Evolutionary conservation across 2,888 invertebrate species (phyloP).

Genomic region (Clostera curtula): DNA sequence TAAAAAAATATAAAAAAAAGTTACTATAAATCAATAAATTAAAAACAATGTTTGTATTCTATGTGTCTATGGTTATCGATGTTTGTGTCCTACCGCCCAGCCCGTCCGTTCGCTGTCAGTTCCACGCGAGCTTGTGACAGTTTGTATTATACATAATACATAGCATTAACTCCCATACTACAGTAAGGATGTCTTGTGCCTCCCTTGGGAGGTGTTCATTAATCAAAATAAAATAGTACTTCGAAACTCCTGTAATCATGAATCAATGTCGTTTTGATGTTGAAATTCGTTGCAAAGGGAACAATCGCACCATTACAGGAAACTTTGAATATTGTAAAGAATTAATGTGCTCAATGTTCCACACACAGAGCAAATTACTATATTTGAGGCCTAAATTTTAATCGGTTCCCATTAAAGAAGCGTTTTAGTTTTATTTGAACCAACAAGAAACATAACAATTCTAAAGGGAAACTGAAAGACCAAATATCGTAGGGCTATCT

Average conservation of each 20-base stretch:
- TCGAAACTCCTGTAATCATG: constrained; percentile 64
- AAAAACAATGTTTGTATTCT: constrained; percentile 29
- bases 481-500: too few relatives aligned
- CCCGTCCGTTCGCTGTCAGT: constrained; percentile 30
- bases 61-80: constrained; percentile 28
- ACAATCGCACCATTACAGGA: too few relatives aligned
- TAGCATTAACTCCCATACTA: constrained; percentile 53
- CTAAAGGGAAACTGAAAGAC: too few relatives aligned
- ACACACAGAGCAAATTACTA: too few relatives aligned
- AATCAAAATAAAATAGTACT: constrained; percentile 67
- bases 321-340: too few relatives aligned
- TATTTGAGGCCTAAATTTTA: too few relatives aligned
- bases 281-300: constrained; percentile 67
- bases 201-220: constrained; percentile 56
- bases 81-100: constrained; percentile 28
- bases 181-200: constrained; percentile 46
- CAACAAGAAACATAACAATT: too few relatives aligned
- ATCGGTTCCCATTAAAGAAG: too few relatives aligned
- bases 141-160: constrained; percentile 36
- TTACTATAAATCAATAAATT: constrained; percentile 21
- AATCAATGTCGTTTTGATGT: constrained; percentile 59
- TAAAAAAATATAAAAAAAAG: constrained; percentile 22
- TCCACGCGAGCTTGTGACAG: constrained; percentile 41
- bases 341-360: too few relatives aligned
- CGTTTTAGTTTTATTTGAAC: too few relatives aligned